These are phyloP conservation scores for Subacronicta megacephala DNA, from an alignment of 2,888 invertebrate genomes.

Conservation along the genomic window DNA sequence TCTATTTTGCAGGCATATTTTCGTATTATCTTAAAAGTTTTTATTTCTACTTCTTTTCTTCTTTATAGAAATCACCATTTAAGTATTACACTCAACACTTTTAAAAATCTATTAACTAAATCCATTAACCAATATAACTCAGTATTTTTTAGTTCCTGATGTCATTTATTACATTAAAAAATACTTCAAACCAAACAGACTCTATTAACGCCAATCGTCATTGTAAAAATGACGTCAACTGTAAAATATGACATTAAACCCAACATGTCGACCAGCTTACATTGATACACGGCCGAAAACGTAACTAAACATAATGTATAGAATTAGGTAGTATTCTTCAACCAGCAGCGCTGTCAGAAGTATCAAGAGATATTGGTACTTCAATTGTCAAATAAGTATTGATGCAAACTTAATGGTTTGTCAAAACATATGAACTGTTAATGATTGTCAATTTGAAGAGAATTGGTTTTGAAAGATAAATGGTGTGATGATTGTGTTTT, in stretches of 20 bases:
- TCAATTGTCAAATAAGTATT: conserved; percentile 69
- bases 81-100: conserved; percentile 17
- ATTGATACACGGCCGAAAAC: not conserved
- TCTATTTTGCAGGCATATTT: no score
- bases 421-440: conserved; percentile 86
- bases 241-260: conserved; percentile 69
- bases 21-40: no score
- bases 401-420: conserved; percentile 80
- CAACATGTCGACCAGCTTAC: conserved; percentile 6
- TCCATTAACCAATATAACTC: conserved; percentile 1
- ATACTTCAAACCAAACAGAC: conserved; percentile 58
- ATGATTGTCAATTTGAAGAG: conserved; percentile 75
- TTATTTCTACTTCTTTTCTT: no score
- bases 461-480: conserved; percentile 69
- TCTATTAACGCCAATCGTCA: conserved; percentile 69
- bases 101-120: conserved; percentile 15
- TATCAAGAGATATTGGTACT: conserved; percentile 8
- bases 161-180: conserved; percentile 17
- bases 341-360: conserved; percentile 41
- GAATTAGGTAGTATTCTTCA: not conserved
- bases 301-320: not conserved
- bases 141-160: not conserved
- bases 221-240: conserved; percentile 81
- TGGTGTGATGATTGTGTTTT: conserved; percentile 76
- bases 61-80: not conserved